A percentile compares a stretch with the other conserved stretches of the same genome.
These are phyloP conservation scores for Myotis daubentonii DNA, from an alignment of 2,797 vertebrate genomes.

Conservation along the genomic window DNA sequence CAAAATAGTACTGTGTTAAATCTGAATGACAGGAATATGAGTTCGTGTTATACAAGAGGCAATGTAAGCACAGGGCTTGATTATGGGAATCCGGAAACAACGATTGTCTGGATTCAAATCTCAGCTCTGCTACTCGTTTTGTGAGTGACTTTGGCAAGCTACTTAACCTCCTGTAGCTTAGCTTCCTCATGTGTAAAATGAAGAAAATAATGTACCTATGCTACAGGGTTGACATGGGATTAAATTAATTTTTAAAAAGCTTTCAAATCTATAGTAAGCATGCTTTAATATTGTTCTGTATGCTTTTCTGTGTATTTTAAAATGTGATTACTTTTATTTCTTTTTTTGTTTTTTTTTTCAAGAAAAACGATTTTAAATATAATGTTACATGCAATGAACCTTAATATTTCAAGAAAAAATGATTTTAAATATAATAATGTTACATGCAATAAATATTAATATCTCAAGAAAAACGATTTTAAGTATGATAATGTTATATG, in stretches of 20 bases:
- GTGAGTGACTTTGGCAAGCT: background rate
- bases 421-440: too few species aligned
- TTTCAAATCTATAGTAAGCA: background rate
- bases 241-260: background rate
- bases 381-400: too few species aligned
- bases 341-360: too few species aligned
- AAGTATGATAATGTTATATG: too few species aligned
- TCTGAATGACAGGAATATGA: background rate
- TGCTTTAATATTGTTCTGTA: background rate
- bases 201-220: background rate
- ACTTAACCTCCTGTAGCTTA: slow-evolving; percentile 2
- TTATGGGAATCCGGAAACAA: background rate
- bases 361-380: too few species aligned
- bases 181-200: slow-evolving; percentile 10
- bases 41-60: background rate
- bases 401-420: too few species aligned
- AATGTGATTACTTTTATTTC: background rate
- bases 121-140: background rate
- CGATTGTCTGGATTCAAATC: background rate
- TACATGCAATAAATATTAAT: too few species aligned
- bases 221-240: background rate
- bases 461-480: too few species aligned
- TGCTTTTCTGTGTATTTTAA: background rate
- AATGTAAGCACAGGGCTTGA: background rate
- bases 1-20: background rate